Evolutionary conservation across 1,140 invertebrate genomes (phyloP), one percentile per base, ranked within the genome.

Genomic region (Eulimnadia texana): DNA sequence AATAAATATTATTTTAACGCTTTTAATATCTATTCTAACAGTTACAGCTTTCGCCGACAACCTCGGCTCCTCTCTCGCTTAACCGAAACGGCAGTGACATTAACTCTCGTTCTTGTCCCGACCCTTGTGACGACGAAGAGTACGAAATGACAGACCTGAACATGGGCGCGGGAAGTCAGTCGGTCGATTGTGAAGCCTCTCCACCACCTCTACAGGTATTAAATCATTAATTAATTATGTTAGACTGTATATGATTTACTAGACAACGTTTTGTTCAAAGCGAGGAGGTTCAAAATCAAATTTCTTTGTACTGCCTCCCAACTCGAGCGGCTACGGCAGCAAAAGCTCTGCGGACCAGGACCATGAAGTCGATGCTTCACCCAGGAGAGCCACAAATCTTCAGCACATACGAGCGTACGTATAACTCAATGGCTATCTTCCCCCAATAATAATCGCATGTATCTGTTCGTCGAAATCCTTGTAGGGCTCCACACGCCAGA

Each of bases 401-500:
- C 58, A 58, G 19, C n/a, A 3, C 27, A 25, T 25, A n/a, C 24
- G 29, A 58, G 2, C 23, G 24, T 58, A 59, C n/a, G 19, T 27
- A n/a, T n/a, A n/a, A n/a, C n/a, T n/a, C n/a, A n/a, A n/a, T n/a
- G n/a, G n/a, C n/a, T n/a, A n/a, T n/a, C n/a, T n/a, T n/a, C n/a
- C n/a, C n/a, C n/a, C n/a, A n/a, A n/a, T 59, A 42, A 58, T 27
- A 59, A 27, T 47, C 23, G 42, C 20, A 52, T 59, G 42, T 59
- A 59, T n/a, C n/a, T n/a, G n/a, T n/a, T n/a, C n/a, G n/a, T n/a
- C n/a, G n/a, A n/a, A n/a, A 19, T 25, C 24, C 16, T 27, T 72
- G 76, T 65, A 71, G 64, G 71, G 75, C 70, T 68, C 72, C 63
- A 74, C 85, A 85, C 72, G 78, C 83, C 60, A 75, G 85, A 64